phyloP scores from a whole-genome alignment of 2,113 vertebrate genomes.

The Corvus cornix region DNA sequence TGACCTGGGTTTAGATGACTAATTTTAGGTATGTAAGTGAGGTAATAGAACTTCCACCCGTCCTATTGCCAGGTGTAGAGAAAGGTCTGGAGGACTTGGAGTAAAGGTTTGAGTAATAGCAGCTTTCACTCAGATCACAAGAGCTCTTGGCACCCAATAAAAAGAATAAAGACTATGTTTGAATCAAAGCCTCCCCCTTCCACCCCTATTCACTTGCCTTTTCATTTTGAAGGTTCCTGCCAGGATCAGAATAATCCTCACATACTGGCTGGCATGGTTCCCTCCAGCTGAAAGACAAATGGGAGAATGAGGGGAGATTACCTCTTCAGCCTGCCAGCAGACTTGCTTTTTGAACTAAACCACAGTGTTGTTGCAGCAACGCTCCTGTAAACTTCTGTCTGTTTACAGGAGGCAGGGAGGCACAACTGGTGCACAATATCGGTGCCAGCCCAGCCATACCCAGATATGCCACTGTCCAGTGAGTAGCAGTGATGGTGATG shows the following conservation, averaged over 20 bases:
- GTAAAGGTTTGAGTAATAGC: neutral
- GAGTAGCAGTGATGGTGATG: neutral
- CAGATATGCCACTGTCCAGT: neutral
- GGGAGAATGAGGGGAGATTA: neutral
- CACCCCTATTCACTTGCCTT: neutral
- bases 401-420: neutral
- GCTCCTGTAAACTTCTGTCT: neutral
- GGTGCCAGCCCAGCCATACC: neutral
- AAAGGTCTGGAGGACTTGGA: neutral
- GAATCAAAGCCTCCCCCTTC: conserved; percentile 4
- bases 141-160: conserved; percentile 17
- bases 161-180: neutral
- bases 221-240: conserved; percentile 5
- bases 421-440: fast-evolving
- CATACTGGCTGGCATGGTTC: conserved; percentile 8
- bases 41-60: neutral
- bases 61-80: neutral
- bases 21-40: neutral
- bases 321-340: neutral
- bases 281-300: conserved; percentile 23
- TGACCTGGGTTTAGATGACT: neutral
- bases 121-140: neutral
- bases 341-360: neutral
- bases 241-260: neutral
- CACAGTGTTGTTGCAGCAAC: neutral